Evolutionary conservation across 2,797 vertebrate genomes (phyloP).

Genomic region (Pangasius djambal): DNA sequence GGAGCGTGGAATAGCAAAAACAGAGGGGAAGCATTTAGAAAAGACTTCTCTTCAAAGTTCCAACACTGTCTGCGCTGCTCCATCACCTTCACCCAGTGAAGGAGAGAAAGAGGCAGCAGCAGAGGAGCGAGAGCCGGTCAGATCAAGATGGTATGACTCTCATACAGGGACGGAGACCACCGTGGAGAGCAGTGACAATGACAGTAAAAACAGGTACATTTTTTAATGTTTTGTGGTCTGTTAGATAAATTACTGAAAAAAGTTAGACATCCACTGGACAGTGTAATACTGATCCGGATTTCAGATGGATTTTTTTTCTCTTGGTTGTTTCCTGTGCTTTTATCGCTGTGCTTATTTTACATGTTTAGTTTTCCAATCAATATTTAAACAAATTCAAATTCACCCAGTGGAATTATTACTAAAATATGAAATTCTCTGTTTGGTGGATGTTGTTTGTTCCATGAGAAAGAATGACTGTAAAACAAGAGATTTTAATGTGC

Average conservation of each 20-base stretch:
- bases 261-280: neutral
- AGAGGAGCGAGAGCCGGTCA: conserved; percentile 63
- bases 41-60: conserved; percentile 46
- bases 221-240: neutral
- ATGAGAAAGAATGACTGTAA: conserved; percentile 50
- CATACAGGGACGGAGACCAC: conserved; percentile 70
- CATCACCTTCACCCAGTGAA: conserved; percentile 60
- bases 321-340: neutral
- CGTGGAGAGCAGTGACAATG: conserved; percentile 71
- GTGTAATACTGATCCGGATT: neutral
- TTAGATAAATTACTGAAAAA: neutral
- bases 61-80: conserved; percentile 54
- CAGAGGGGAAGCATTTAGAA: conserved; percentile 24
- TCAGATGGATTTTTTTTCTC: neutral
- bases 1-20: conserved; percentile 50
- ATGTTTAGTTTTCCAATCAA: conserved; percentile 24
- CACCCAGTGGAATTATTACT: conserved; percentile 50
- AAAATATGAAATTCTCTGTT: conserved; percentile 44
- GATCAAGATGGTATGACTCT: conserved; percentile 58
- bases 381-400: conserved; percentile 30
- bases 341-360: neutral
- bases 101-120: conserved; percentile 61
- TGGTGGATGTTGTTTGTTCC: conserved; percentile 48
- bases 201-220: conserved; percentile 66
- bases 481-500: conserved; percentile 20